A percentile compares a stretch with the other conserved stretches of the same genome.
Conservation (phyloP, 1,140 invertebrate species). For the Galendromus occidentalis region DNA sequence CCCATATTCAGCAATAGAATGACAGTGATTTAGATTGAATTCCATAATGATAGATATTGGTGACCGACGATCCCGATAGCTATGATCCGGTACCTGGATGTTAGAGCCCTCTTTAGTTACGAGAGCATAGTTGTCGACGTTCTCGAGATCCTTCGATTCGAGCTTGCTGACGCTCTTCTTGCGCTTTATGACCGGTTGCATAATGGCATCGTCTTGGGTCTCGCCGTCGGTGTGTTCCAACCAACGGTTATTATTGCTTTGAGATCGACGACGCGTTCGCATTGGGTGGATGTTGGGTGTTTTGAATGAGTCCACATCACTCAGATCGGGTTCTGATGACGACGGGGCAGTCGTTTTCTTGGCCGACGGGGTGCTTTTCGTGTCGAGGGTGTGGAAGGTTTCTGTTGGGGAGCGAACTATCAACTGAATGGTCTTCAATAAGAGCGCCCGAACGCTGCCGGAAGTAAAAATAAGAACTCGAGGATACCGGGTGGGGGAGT, state of each 20-base stretch:
- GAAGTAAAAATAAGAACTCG: too few species aligned
- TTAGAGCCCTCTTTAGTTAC: not conserved
- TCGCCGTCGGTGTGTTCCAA: not conserved
- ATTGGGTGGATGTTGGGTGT: not conserved
- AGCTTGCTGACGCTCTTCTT: not conserved
- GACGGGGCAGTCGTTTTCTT: not conserved
- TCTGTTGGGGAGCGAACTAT: not conserved
- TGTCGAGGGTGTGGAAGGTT: not conserved
- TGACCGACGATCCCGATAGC: too few species aligned
- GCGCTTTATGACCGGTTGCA: not conserved
- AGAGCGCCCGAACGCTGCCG: too few species aligned
- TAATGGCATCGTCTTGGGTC: not conserved
- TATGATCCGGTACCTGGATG: not conserved
- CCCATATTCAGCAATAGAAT: too few species aligned
- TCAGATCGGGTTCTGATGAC: conserved; percentile 8
- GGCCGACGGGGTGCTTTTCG: not conserved
- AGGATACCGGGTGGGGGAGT: too few species aligned
- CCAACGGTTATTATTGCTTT: not conserved
- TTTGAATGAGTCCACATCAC: not conserved
- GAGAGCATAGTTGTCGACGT: not conserved
- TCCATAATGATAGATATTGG: too few species aligned
- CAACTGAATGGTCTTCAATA: too few species aligned
- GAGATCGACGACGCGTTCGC: not conserved
- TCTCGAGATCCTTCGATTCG: not conserved
- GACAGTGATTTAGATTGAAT: too few species aligned